A percentile compares a stretch with the other conserved stretches of the same genome.
Conservation (phyloP, 2,888 invertebrate species). For the Polydrusus pterygomalis region DNA sequence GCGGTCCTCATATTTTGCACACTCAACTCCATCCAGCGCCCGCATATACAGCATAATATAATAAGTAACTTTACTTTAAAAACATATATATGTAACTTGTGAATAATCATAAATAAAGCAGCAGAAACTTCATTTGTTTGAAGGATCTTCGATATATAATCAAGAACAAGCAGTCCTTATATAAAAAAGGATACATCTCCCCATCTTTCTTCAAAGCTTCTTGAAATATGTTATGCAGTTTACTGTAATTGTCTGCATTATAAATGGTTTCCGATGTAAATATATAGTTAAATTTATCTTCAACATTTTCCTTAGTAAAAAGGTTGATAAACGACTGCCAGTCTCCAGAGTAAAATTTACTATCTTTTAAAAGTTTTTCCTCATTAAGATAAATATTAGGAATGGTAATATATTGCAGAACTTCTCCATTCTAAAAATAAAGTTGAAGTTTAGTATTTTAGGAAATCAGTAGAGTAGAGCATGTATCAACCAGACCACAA, state of each 20-base stretch:
- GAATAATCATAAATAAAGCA: no score
- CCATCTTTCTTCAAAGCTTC: conserved; percentile 79
- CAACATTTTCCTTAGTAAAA: conserved; percentile 71
- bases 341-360: conserved; percentile 79
- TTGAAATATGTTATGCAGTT: conserved; percentile 82
- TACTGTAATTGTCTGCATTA: conserved; percentile 85
- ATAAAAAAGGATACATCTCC: conserved; percentile 75
- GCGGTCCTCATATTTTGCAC: no score
- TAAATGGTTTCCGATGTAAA: conserved; percentile 96
- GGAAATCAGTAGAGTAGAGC: no score
- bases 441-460: no score
- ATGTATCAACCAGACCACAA: no score
- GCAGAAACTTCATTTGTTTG: no score
- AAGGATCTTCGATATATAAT: no score
- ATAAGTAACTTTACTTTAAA: no score
- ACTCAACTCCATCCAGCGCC: no score
- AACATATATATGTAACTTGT: no score
- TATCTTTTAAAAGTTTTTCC: conserved; percentile 66
- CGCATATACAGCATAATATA: no score
- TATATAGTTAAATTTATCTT: conserved; percentile 85
- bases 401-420: conserved; percentile 85
- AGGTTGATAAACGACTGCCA: conserved; percentile 75
- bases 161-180: neutral
- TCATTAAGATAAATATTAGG: conserved; percentile 85
- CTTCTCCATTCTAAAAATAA: conserved; percentile 87